Evolutionary conservation across 1,140 invertebrate species (phyloP), one percentile per base, ranked within the genome.

Genomic region (Heliconius eleuchia): DNA sequence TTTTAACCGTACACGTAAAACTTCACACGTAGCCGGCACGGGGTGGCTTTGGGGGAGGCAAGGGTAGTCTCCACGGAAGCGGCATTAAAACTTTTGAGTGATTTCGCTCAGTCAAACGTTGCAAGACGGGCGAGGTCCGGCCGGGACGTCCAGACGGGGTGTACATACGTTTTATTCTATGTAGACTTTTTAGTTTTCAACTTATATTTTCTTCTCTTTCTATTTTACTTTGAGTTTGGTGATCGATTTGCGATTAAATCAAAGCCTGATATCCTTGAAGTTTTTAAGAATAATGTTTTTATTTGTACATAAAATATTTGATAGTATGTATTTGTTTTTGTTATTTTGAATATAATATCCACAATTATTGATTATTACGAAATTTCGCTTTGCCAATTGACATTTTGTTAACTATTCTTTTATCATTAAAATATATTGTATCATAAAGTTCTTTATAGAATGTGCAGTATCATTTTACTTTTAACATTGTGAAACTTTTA

Each of bases 51-150:
- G 81, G 84, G 85, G 83, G 83, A 50, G 71, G 79, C 77, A 82
- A 83, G 76, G 79, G 81, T 79, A 79, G 82, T 87, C 85, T 87
- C 88, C 85, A 86, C 92, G 92, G 91, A 93, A 91, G 86, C 89
- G 91, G 90, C 91, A 92, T 93, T 93, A 93, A 93, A 93, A 93
- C 86, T 93, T 93, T 93, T 93, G 92, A 93, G 92, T 93, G 92
- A 93, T 93, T 93, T 90, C 88, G 88, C 92, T 93, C 92, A 92
- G 92, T 93, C 92, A 92, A 91, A 93, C 89, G 90, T 86, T 86
- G 88, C 89, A 92, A 91, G 90, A 91, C 89, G 88, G 88, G 84
- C 80, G 84, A 84, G 83, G 86, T 88, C 88, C 87, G 84, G 84
- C 77, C 76, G 79, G 84, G 80, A 87, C 80, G 81, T 84, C 81